Evolutionary conservation across 2,113 vertebrate genomes (phyloP).

Genomic region (Malurus cyaneus): DNA sequence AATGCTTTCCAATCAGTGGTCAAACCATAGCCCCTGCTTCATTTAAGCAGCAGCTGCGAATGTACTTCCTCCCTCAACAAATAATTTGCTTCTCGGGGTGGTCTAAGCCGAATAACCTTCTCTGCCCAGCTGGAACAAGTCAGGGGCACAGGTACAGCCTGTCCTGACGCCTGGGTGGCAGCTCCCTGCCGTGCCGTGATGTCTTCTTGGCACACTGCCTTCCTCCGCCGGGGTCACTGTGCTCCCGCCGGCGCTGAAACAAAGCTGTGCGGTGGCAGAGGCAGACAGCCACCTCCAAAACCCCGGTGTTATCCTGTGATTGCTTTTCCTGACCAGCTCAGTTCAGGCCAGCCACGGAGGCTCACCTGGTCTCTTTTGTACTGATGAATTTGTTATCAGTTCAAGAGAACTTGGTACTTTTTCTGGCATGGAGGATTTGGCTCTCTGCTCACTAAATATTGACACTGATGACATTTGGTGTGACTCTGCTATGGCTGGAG

Average conservation of each 20-base stretch:
- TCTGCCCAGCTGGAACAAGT: not conserved
- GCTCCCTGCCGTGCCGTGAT: not conserved
- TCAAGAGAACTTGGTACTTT: not conserved
- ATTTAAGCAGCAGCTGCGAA: not conserved
- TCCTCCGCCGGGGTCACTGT: not conserved
- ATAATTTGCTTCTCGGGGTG: fast-evolving
- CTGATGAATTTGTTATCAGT: not conserved
- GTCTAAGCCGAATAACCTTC: not conserved
- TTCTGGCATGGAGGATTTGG: not conserved
- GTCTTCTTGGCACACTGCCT: not conserved
- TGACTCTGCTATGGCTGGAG: not conserved
- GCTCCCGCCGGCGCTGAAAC: fast-evolving
- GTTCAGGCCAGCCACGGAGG: not conserved
- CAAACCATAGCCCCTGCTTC: not conserved
- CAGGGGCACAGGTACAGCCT: not conserved
- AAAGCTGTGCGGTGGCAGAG: not conserved
- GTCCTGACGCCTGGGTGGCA: not conserved
- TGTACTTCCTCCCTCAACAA: not conserved
- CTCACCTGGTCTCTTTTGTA: not conserved
- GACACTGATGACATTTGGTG: not conserved
- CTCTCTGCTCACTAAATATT: not conserved
- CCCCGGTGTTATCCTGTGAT: not conserved
- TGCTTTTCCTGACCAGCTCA: not conserved
- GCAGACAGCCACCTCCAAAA: not conserved
- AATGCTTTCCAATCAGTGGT: not conserved